Evolutionary conservation across 2,888 invertebrate species (phyloP).

Genomic region (Pyrochroa serraticornis): DNA sequence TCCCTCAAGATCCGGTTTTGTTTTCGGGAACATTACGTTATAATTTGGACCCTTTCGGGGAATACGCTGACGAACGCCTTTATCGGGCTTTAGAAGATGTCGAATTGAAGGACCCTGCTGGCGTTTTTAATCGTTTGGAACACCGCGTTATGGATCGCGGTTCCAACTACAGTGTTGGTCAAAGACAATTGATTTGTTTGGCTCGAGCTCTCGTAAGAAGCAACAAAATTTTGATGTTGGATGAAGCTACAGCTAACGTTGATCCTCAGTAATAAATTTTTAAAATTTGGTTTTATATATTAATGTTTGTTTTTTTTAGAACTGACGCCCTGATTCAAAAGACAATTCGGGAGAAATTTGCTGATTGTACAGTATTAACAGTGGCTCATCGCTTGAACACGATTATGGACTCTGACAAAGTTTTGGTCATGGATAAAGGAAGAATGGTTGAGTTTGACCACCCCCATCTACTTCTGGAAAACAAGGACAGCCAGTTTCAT

Average conservation of each 20-base stretch:
- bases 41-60: constrained; percentile 77
- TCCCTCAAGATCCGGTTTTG: constrained; percentile 73
- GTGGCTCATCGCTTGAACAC: constrained; percentile 92
- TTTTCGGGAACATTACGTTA: constrained; percentile 75
- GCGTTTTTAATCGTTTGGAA: constrained; percentile 67
- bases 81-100: constrained; percentile 78
- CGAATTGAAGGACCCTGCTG: constrained; percentile 72
- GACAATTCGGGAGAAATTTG: constrained; percentile 81
- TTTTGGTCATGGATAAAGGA: constrained; percentile 87
- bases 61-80: constrained; percentile 70
- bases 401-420: constrained; percentile 90
- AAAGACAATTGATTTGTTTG: constrained; percentile 87
- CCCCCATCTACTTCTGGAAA: constrained; percentile 70
- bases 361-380: constrained; percentile 84
- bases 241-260: constrained; percentile 93
- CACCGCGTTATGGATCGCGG: constrained; percentile 77
- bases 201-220: constrained; percentile 86
- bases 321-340: constrained; percentile 85
- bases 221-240: constrained; percentile 84
- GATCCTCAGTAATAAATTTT: constrained; percentile 73
- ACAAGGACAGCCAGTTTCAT: constrained; percentile 66
- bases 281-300: not conserved
- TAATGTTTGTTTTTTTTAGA: constrained; percentile 34
- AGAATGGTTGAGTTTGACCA: constrained; percentile 77
- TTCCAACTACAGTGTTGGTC: constrained; percentile 86